Evolutionary conservation across 2,888 invertebrate species (phyloP), one percentile per base, ranked within the genome.

Genomic region (Xylota sylvarum): DNA sequence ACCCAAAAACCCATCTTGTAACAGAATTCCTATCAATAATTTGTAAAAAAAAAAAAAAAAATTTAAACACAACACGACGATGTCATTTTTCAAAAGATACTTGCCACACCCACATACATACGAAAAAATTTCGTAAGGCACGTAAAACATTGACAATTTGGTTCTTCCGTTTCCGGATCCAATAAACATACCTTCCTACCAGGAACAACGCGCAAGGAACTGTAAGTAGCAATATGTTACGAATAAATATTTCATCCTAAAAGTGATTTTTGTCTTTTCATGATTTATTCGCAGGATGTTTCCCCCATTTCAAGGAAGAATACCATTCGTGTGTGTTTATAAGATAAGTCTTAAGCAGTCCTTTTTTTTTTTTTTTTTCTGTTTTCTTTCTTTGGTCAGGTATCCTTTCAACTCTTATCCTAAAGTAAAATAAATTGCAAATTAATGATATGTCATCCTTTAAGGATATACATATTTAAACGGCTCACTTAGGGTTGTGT

Each of bases 371-470:
- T n/a, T n/a, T n/a, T n/a, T n/a, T n/a, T n/a, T n/a, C n/a, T n/a
- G n/a, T n/a, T n/a, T n/a, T 50, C 40, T 40, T n/a, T 32, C 7
- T 14, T 10, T 55, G 40, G 69, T 43, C 30, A 43, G 52, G 52
- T 56, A 69, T 12, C 43, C 30, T 70, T 56, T 56, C 43, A 56
- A 43, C 43, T 56, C 43, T 70, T 56, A 56, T 70, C 27, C 9
- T 30, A 65, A n/a, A 73, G 73, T 40, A 50, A 80, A 32, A 65
- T 65, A 58, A 79, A 73, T 73, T 65, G 37, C 56, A 55, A 73
- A 58, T 50, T 48, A 73, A 80, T 73, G 50, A 17, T 40, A 40
- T 73, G 65, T 48, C 65, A 48, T 58, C 30, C 19, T 80, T 64
- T 19, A 80, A 40, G 65, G 73, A 73, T 65, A 27, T 50, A 19